These are phyloP conservation scores for Steinernema khuongi DNA, from an alignment of 1,140 invertebrate genomes.

Conservation along the genomic window DNA sequence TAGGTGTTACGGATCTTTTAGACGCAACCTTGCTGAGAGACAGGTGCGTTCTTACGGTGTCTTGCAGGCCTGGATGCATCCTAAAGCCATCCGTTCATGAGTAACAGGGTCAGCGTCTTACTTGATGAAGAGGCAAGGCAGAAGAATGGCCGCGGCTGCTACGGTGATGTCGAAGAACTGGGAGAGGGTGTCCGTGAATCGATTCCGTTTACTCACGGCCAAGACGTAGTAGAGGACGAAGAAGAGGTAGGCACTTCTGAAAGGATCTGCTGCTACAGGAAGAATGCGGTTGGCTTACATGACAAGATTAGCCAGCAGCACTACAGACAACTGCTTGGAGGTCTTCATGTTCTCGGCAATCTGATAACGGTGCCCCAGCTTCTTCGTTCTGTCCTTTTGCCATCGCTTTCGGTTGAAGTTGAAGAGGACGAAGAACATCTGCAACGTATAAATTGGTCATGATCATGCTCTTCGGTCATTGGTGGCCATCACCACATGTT, in stretches of 20 bases:
- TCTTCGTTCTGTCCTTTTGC: not conserved
- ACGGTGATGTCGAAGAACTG: not conserved
- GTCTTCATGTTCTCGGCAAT: slow-evolving; percentile 3
- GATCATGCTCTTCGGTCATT: not conserved
- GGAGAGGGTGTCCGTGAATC: not conserved
- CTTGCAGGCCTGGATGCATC: not conserved
- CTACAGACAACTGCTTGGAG: not conserved
- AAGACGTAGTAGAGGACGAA: slow-evolving; percentile 7
- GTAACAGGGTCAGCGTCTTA: not conserved
- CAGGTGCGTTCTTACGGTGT: not conserved
- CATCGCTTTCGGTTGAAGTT: not conserved
- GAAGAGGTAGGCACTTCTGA: not conserved
- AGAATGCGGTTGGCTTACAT: not conserved
- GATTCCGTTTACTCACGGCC: not conserved
- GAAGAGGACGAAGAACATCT: not conserved
- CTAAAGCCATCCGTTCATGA: not conserved
- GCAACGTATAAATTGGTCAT: not conserved
- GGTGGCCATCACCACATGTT: not conserved
- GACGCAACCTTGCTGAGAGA: not conserved
- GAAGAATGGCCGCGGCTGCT: not conserved
- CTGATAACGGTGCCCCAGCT: not conserved
- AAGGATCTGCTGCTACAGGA: not conserved
- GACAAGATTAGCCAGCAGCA: not conserved
- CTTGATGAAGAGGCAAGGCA: not conserved
- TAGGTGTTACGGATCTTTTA: not conserved